Conservation (phyloP, 2,888 invertebrate species). For the Lypha dubia region DNA sequence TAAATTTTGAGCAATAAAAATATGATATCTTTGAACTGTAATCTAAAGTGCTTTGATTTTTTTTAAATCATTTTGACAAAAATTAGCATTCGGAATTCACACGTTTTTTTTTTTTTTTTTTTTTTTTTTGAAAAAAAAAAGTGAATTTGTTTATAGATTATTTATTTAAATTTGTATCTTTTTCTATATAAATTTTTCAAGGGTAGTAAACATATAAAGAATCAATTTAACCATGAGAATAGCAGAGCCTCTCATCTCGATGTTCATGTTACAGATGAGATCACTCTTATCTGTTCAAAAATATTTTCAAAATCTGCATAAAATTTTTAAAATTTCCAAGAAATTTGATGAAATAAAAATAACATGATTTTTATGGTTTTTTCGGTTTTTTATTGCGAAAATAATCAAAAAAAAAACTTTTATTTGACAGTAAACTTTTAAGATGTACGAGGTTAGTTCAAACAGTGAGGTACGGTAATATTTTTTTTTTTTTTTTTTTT, state of each 20-base stretch:
- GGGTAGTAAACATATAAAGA: not conserved
- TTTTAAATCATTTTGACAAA: not conserved
- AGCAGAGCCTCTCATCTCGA: not conserved
- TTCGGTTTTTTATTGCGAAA: no score
- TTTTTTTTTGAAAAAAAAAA: not conserved
- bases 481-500: no score
- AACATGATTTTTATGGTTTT: no score
- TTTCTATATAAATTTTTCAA: not conserved
- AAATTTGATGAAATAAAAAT: no score
- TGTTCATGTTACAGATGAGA: no score
- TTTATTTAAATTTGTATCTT: not conserved
- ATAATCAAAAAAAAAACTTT: no score
- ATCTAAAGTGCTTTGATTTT: not conserved
- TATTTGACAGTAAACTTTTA: no score
- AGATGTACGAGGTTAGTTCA: no score
- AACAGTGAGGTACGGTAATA: no score
- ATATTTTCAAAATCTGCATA: no score
- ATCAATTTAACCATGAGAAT: not conserved
- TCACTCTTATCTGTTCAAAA: no score
- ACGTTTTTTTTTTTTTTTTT: not conserved
- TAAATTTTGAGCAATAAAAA: not conserved
- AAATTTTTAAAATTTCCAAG: no score
- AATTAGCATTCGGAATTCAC: not conserved
- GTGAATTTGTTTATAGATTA: not conserved
- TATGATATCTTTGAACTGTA: not conserved